phyloP scores from a whole-genome alignment of 2,113 vertebrate species.

The Ammospiza caudacuta region DNA sequence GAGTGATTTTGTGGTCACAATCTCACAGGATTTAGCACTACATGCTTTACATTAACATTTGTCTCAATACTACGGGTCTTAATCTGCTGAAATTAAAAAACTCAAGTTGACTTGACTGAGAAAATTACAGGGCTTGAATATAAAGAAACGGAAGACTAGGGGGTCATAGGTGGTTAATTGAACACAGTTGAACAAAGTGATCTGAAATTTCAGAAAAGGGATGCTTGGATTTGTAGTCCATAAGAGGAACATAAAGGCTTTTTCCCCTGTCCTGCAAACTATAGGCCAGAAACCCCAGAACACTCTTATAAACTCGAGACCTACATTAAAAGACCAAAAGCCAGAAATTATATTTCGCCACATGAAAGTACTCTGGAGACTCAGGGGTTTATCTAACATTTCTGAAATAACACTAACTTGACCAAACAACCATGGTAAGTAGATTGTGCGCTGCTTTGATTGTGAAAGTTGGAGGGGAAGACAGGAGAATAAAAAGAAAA shows the following conservation, averaged over 20 bases:
- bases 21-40: slow-evolving; percentile 22
- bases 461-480: rapidly evolving
- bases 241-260: background rate
- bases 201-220: background rate
- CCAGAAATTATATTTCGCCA: background rate
- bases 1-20: background rate
- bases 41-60: slow-evolving; percentile 5
- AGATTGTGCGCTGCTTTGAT: background rate
- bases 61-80: background rate
- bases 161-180: background rate
- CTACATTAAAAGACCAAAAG: background rate
- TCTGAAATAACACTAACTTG: background rate
- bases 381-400: rapidly evolving
- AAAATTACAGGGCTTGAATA: background rate
- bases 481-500: rapidly evolving
- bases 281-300: background rate
- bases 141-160: background rate
- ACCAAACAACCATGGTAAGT: background rate
- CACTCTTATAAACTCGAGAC: background rate
- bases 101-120: background rate
- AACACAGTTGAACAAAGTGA: background rate
- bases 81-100: slow-evolving; percentile 42
- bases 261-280: background rate
- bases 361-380: background rate
- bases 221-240: background rate